Conservation (phyloP, 2,113 vertebrate genomes). For the Dasyprocta punctata region DNA sequence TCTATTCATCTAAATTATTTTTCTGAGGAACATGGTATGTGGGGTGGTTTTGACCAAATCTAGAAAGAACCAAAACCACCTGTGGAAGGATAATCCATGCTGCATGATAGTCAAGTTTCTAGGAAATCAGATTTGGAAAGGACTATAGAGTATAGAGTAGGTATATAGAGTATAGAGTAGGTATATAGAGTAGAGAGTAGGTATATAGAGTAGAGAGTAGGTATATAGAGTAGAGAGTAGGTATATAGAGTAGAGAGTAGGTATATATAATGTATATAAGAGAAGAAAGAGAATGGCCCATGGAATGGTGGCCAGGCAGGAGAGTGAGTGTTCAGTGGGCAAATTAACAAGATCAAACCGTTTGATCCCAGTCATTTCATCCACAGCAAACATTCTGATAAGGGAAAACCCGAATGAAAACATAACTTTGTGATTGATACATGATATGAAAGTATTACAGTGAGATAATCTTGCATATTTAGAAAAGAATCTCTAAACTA, state of each 20-base stretch:
- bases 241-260: no score
- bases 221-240: no score
- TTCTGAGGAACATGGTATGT: neutral
- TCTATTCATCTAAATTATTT: neutral
- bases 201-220: no score
- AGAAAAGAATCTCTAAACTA: conserved; percentile 17
- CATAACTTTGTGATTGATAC: neutral
- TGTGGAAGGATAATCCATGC: neutral
- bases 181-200: no score
- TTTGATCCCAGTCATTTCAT: conserved; percentile 24
- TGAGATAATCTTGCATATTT: neutral
- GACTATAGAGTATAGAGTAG: neutral
- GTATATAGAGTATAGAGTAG: no score
- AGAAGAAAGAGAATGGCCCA: neutral
- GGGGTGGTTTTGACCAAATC: neutral
- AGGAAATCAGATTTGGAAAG: neutral
- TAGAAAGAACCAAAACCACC: neutral
- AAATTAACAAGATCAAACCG: neutral
- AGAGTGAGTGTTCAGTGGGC: neutral
- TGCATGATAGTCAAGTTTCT: neutral
- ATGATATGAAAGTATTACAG: neutral
- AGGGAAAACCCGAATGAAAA: conserved; percentile 69
- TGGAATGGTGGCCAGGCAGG: no score
- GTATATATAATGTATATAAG: neutral
- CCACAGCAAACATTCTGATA: conserved; percentile 59